These are phyloP conservation scores for Gasteruption jaculator DNA, from an alignment of 2,888 invertebrate species.

Conservation along the genomic window DNA sequence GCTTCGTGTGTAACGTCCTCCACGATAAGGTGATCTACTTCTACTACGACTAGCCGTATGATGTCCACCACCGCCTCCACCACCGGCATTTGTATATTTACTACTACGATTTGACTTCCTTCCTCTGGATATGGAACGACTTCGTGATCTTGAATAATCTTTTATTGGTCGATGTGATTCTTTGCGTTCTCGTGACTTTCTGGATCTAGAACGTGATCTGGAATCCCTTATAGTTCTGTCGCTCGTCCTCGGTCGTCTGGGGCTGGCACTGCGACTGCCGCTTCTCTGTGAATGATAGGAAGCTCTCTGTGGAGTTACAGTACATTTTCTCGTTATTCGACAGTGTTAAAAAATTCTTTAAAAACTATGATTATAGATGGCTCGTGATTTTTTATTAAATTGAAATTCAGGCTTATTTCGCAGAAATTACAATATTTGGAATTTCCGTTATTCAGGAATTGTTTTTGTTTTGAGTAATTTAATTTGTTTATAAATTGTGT, in stretches of 20 bases:
- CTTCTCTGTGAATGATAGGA: constrained; percentile 40
- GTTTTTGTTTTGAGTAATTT: too few relatives aligned
- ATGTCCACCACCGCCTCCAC: constrained; percentile 40
- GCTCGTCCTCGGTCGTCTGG: constrained; percentile 39
- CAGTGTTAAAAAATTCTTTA: too few relatives aligned
- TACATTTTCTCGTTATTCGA: too few relatives aligned
- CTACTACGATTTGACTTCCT: constrained; percentile 45
- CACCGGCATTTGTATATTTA: constrained; percentile 37
- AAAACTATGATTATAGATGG: too few relatives aligned
- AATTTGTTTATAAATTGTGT: too few relatives aligned
- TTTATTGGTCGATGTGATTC: constrained; percentile 43
- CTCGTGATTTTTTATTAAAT: too few relatives aligned
- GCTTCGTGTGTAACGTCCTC: constrained; percentile 62
- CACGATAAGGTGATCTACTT: constrained; percentile 61
- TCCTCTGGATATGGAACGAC: constrained; percentile 47
- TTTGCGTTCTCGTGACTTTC: constrained; percentile 46
- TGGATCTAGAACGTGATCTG: constrained; percentile 47
- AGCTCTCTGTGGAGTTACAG: too few relatives aligned
- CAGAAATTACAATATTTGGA: too few relatives aligned
- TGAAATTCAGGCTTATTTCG: too few relatives aligned
- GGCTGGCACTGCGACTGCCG: constrained; percentile 44
- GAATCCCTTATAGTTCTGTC: constrained; percentile 42
- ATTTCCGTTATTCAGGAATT: too few relatives aligned
- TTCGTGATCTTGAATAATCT: constrained; percentile 49
- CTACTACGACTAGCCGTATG: constrained; percentile 56